Conservation (phyloP, 1,140 invertebrate genomes). For the Stegodyphus mimosarum region DNA sequence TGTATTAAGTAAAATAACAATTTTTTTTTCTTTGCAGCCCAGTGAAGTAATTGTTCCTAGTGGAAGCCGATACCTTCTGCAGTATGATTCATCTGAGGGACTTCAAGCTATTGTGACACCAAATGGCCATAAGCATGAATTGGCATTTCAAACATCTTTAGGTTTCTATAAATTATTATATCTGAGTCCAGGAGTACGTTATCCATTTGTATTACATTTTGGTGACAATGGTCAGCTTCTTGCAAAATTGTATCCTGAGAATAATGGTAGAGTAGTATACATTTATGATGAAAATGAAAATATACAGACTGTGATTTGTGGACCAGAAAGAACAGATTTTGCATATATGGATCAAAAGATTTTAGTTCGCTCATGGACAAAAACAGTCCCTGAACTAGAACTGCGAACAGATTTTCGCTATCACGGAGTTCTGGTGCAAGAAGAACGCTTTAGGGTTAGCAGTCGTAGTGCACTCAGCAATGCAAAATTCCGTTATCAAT, state of each 20-base stretch:
- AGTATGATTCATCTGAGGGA: slow-evolving; percentile 89
- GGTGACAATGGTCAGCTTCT: slow-evolving; percentile 87
- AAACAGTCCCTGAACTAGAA: slow-evolving; percentile 77
- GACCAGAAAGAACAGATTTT: slow-evolving; percentile 88
- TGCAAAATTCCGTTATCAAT: slow-evolving; percentile 92
- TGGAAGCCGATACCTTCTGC: slow-evolving; percentile 83
- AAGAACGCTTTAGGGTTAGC: slow-evolving; percentile 86
- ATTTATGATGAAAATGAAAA: slow-evolving; percentile 87
- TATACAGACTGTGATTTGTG: slow-evolving; percentile 80
- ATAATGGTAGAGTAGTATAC: slow-evolving; percentile 87
- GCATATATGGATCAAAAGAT: slow-evolving; percentile 82
- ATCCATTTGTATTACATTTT: slow-evolving; percentile 86
- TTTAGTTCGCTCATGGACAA: slow-evolving; percentile 84
- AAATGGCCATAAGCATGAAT: slow-evolving; percentile 86
- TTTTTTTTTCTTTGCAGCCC: slow-evolving; percentile 69
- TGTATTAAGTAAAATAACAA: not conserved
- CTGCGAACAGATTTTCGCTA: slow-evolving; percentile 67
- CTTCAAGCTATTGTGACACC: slow-evolving; percentile 86
- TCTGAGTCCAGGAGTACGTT: slow-evolving; percentile 83
- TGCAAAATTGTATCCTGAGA: slow-evolving; percentile 85
- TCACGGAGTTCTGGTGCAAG: slow-evolving; percentile 79
- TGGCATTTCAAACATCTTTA: slow-evolving; percentile 81
- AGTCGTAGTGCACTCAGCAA: slow-evolving; percentile 91
- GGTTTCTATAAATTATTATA: slow-evolving; percentile 90
- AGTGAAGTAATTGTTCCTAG: slow-evolving; percentile 91